Conservation (phyloP, 2,797 vertebrate genomes). For the Premnoplex brunnescens region DNA sequence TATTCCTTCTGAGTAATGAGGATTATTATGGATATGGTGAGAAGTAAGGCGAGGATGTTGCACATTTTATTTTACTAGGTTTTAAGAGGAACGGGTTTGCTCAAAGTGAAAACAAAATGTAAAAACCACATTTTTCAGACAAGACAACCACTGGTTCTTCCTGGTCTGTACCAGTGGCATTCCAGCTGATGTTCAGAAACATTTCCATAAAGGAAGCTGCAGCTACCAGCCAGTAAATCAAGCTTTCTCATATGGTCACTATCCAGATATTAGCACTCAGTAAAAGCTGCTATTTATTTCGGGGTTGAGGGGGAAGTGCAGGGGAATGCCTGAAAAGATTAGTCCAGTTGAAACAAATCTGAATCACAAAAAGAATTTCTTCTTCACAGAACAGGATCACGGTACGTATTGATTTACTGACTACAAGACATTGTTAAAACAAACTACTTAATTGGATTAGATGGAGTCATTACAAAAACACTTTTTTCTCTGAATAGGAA, state of each 20-base stretch:
- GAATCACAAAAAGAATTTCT: background rate
- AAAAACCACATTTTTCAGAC: background rate
- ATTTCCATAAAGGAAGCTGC: background rate
- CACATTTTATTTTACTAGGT: background rate
- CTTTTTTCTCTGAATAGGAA: background rate
- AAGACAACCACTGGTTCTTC: background rate
- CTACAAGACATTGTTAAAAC: background rate
- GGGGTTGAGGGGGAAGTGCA: background rate
- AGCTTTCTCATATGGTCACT: background rate
- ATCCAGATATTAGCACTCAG: background rate
- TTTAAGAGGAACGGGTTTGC: background rate
- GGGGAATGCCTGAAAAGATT: background rate
- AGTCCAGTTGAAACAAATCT: background rate
- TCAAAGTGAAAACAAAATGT: background rate
- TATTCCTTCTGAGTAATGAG: background rate
- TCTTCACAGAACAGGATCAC: background rate
- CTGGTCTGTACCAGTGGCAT: background rate
- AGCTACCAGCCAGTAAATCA: background rate
- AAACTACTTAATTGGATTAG: constrained; percentile 29
- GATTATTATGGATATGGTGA: background rate
- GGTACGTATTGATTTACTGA: background rate
- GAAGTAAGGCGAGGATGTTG: background rate
- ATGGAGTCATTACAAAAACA: background rate
- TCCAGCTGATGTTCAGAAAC: background rate
- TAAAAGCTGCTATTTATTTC: background rate